Conservation (phyloP, 2,797 vertebrate genomes). For the Pelodytes ibericus region DNA sequence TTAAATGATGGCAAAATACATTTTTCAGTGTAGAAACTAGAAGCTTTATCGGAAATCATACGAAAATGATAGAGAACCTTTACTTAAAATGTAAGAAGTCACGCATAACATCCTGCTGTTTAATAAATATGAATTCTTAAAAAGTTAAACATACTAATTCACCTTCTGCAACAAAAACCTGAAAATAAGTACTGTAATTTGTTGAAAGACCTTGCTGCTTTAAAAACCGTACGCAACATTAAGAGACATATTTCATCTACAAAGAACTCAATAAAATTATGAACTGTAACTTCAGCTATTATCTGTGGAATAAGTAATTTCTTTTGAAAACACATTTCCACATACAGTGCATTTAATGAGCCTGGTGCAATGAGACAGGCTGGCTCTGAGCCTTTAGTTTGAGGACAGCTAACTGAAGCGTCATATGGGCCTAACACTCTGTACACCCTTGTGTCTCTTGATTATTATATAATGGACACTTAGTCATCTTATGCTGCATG, state of each 20-base stretch:
- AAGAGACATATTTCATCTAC: not conserved
- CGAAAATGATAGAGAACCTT: too few relatives aligned
- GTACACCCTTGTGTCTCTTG: slow-evolving; percentile 3
- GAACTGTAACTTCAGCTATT: slow-evolving; percentile 22
- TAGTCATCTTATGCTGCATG: not conserved
- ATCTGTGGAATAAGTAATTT: slow-evolving; percentile 17
- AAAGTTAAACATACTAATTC: too few relatives aligned
- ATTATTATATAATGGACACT: slow-evolving; percentile 30
- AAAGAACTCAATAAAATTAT: slow-evolving; percentile 8
- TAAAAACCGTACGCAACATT: not conserved
- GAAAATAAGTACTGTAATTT: too few relatives aligned
- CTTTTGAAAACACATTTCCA: slow-evolving; percentile 21
- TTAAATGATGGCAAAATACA: too few relatives aligned
- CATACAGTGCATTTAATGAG: slow-evolving; percentile 4
- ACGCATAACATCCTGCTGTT: too few relatives aligned
- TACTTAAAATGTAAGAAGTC: too few relatives aligned
- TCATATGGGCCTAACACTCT: slow-evolving; percentile 1
- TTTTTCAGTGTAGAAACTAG: too few relatives aligned
- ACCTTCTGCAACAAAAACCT: too few relatives aligned
- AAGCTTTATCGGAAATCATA: too few relatives aligned
- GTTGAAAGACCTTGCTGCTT: not conserved
- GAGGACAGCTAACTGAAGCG: slow-evolving; percentile 1
- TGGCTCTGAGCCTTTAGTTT: not conserved
- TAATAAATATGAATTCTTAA: too few relatives aligned
- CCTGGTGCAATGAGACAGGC: slow-evolving; percentile 16